These are phyloP conservation scores for Orius laevigatus DNA, from an alignment of 1,140 invertebrate genomes.

Conservation along the genomic window DNA sequence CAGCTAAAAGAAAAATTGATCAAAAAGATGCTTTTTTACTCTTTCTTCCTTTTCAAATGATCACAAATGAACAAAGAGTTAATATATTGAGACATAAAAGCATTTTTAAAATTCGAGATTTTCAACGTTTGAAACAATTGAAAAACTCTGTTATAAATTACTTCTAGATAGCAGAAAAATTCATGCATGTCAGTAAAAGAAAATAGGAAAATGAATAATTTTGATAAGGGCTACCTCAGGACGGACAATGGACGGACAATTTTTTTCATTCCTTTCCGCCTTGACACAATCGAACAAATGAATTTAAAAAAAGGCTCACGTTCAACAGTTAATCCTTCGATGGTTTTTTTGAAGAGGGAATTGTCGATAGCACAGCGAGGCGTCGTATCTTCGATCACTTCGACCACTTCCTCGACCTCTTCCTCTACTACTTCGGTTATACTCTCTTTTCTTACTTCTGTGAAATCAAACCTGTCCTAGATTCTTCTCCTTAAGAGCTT, in stretches of 20 bases:
- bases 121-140: not conserved
- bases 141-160: not conserved
- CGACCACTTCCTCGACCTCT: not conserved
- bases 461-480: constrained; percentile 2
- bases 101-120: not conserved
- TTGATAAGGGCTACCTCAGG: not conserved
- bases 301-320: constrained; percentile 37
- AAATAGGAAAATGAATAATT: too few species aligned
- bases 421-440: constrained; percentile 22
- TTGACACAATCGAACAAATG: too few species aligned
- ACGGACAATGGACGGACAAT: not conserved
- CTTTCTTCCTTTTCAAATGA: too few species aligned
- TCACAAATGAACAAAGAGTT: not conserved
- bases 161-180: not conserved
- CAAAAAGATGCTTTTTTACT: too few species aligned
- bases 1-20: constrained; percentile 39
- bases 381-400: constrained; percentile 12
- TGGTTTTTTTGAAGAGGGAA: constrained; percentile 51
- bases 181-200: too few species aligned
- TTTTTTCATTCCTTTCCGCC: too few species aligned
- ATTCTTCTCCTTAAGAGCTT: too few species aligned
- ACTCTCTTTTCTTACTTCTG: constrained; percentile 24
- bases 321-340: constrained; percentile 56
- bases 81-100: not conserved
- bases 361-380: constrained; percentile 31